Conservation (phyloP, 2,797 vertebrate species). For the Somateria mollissima region DNA sequence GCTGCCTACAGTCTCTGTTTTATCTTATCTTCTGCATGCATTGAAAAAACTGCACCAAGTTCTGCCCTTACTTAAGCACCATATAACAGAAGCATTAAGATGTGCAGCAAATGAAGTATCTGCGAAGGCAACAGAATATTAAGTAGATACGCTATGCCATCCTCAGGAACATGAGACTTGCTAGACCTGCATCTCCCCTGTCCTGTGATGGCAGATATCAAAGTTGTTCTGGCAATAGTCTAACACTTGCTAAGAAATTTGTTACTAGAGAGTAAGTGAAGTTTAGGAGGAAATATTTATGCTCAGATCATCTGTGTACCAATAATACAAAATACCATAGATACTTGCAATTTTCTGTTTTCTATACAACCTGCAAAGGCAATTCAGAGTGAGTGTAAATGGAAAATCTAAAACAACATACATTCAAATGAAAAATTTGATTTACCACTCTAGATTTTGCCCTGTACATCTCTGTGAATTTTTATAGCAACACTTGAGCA, state of each 20-base stretch:
- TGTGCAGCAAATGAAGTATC: background rate
- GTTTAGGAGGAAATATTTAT: background rate
- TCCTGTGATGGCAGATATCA: background rate
- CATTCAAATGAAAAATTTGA: background rate
- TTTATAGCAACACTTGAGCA: background rate
- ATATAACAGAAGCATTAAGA: background rate
- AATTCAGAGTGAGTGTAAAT: background rate
- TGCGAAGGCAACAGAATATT: background rate
- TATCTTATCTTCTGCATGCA: slow-evolving; percentile 63
- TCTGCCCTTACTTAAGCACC: slow-evolving; percentile 33
- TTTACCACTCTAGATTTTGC: background rate
- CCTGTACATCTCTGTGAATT: background rate
- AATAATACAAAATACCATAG: rapidly evolving
- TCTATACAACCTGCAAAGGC: background rate
- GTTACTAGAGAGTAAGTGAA: background rate
- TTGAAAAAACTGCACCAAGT: slow-evolving; percentile 39
- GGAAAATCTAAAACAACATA: background rate
- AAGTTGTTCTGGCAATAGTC: background rate
- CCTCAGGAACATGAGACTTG: background rate
- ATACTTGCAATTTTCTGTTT: background rate
- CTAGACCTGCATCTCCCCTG: background rate
- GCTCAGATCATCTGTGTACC: background rate
- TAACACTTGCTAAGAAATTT: background rate
- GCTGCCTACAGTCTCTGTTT: slow-evolving; percentile 67
- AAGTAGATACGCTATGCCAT: background rate